Conservation (phyloP, 2,888 invertebrate species). For the Thereva nobilitata region DNA sequence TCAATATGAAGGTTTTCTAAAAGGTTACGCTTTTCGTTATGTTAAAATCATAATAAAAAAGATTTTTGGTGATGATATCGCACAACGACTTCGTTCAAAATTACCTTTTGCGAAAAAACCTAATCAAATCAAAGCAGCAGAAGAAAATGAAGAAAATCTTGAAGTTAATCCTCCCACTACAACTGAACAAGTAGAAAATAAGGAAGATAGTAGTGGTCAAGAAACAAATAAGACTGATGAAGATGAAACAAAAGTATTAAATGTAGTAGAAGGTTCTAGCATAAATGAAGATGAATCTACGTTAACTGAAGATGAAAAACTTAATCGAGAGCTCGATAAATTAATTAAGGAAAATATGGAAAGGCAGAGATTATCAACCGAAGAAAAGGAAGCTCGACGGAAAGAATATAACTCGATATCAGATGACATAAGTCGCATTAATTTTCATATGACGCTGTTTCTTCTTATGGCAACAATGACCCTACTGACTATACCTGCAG, state of each 20-base stretch:
- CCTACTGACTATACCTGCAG: slow-evolving; percentile 71
- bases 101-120: neutral
- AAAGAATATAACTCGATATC: slow-evolving; percentile 46
- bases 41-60: slow-evolving; percentile 53
- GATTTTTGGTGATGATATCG: slow-evolving; percentile 43
- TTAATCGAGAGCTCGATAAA: slow-evolving; percentile 44
- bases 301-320: slow-evolving; percentile 37
- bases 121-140: slow-evolving; percentile 1
- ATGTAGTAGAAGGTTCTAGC: slow-evolving; percentile 4
- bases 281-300: neutral
- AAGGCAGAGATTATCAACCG: slow-evolving; percentile 42
- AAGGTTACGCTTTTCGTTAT: slow-evolving; percentile 61
- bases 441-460: slow-evolving; percentile 76
- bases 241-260: slow-evolving; percentile 12
- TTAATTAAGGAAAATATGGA: slow-evolving; percentile 43
- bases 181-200: neutral
- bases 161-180: neutral
- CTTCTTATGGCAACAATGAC: slow-evolving; percentile 69
- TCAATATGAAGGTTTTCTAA: slow-evolving; percentile 70
- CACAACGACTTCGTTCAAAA: neutral
- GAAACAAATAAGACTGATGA: slow-evolving; percentile 5
- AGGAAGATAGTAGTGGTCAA: neutral
- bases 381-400: slow-evolving; percentile 44
- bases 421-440: slow-evolving; percentile 61
- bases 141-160: slow-evolving; percentile 5